Evolutionary conservation across 2,888 invertebrate genomes (phyloP).

Genomic region (Laothoe populi): DNA sequence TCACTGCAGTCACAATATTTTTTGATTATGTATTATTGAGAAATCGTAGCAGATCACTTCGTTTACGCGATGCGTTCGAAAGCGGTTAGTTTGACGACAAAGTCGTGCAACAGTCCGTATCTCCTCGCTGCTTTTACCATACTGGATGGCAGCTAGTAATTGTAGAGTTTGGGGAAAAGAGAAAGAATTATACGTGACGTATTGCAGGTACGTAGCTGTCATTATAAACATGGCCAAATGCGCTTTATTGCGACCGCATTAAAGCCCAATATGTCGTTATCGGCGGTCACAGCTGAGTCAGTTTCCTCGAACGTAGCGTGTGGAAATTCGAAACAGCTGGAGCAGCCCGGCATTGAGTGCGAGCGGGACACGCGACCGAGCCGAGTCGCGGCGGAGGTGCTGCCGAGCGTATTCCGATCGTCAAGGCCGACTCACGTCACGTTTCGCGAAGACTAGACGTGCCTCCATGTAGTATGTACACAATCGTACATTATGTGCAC

Average conservation of each 20-base stretch:
- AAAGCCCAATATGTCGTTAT: constrained; percentile 55
- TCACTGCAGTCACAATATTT: constrained; percentile 45
- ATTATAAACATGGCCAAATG: constrained; percentile 43
- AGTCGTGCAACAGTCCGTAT: constrained; percentile 64
- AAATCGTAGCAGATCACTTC: constrained; percentile 56
- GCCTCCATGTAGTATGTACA: constrained; percentile 43
- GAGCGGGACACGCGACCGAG: constrained; percentile 61
- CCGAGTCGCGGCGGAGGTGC: constrained; percentile 62
- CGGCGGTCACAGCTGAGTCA: constrained; percentile 67
- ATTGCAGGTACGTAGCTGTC: constrained; percentile 55
- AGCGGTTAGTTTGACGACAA: constrained; percentile 53
- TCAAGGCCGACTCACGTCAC: constrained; percentile 81
- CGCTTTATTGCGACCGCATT: constrained; percentile 46
- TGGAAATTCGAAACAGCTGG: constrained; percentile 75
- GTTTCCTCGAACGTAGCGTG: constrained; percentile 74
- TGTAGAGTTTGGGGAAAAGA: constrained; percentile 76
- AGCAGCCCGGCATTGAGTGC: constrained; percentile 67
- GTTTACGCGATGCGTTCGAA: constrained; percentile 65
- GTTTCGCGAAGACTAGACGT: constrained; percentile 77
- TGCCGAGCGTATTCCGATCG: constrained; percentile 69
- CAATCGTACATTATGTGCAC: constrained; percentile 40
- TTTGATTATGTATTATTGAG: constrained; percentile 45
- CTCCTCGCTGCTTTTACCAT: constrained; percentile 70
- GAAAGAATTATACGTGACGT: constrained; percentile 75
- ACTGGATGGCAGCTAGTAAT: constrained; percentile 76